Percentiles rank a stretch among this genome's conserved stretches.
Evolutionary conservation across 1,140 invertebrate genomes (phyloP).

Genomic region (Drosophila bipectinata): DNA sequence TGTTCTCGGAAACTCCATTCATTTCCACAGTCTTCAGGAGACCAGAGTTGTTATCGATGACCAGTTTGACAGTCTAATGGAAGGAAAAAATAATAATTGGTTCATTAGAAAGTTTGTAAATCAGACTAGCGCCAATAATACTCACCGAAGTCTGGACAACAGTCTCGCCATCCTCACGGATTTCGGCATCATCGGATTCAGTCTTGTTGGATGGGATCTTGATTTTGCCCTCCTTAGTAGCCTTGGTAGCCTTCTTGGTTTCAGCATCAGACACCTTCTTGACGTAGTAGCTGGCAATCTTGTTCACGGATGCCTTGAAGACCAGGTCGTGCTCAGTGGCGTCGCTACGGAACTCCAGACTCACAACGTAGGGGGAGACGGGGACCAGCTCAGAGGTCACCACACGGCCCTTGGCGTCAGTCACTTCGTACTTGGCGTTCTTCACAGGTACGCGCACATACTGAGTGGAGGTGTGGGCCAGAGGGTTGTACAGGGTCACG

Average conservation of each 20-base stretch:
- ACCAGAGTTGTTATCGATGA: constrained; percentile 74
- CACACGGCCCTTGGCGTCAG: constrained; percentile 84
- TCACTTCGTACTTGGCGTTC: constrained; percentile 86
- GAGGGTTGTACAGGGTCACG: constrained; percentile 93
- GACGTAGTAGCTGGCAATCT: constrained; percentile 61
- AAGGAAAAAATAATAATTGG: not conserved
- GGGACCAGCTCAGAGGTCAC: constrained; percentile 86
- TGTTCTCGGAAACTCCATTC: constrained; percentile 77
- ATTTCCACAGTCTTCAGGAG: constrained; percentile 86
- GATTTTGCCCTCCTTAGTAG: constrained; percentile 4
- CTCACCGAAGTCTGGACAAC: constrained; percentile 59
- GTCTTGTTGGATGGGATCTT: constrained; percentile 2
- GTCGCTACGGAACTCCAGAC: constrained; percentile 87
- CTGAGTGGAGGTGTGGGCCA: constrained; percentile 87
- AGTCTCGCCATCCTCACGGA: constrained; percentile 32
- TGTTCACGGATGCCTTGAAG: constrained; percentile 86
- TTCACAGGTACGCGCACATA: constrained; percentile 90
- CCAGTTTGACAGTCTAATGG: constrained; percentile 52
- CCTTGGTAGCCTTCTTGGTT: constrained; percentile 7
- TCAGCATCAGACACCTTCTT: constrained; percentile 16
- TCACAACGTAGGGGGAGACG: constrained; percentile 86
- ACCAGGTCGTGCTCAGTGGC: constrained; percentile 87
- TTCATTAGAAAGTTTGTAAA: not conserved
- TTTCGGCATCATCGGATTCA: not conserved
- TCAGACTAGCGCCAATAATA: not conserved